These are phyloP conservation scores for Ooceraea biroi DNA, from an alignment of 1,140 invertebrate species.

Conservation along the genomic window DNA sequence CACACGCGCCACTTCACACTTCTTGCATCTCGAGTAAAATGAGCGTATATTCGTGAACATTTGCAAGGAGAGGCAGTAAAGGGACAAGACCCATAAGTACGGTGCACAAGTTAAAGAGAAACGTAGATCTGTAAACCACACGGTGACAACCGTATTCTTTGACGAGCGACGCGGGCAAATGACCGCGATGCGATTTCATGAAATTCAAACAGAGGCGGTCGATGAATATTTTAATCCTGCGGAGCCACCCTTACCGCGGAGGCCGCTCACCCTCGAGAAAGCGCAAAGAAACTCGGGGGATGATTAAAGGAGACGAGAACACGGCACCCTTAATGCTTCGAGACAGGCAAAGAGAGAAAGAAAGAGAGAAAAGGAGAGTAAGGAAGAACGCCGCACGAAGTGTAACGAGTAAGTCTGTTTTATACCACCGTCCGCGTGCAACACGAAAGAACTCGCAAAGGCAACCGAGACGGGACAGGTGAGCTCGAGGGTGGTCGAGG, in stretches of 20 bases:
- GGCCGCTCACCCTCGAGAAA: not conserved
- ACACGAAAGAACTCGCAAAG: slow-evolving; percentile 45
- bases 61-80: not conserved
- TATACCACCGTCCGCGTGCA: slow-evolving; percentile 12
- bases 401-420: slow-evolving; percentile 52
- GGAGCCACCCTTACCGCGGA: too few species aligned
- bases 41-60: not conserved
- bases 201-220: slow-evolving; percentile 42
- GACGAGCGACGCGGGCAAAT: not conserved
- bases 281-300: slow-evolving; percentile 37
- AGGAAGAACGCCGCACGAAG: not conserved
- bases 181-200: slow-evolving; percentile 24
- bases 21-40: not conserved
- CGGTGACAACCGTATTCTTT: not conserved
- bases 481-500: slow-evolving; percentile 21
- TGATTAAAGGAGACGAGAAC: slow-evolving; percentile 53
- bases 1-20: slow-evolving; percentile 2
- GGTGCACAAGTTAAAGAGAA: too few species aligned
- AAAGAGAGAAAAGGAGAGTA: not conserved
- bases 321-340: slow-evolving; percentile 24
- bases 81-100: not conserved
- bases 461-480: not conserved
- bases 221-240: slow-evolving; percentile 65
- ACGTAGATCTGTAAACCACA: not conserved
- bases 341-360: not conserved